These are phyloP conservation scores for Rhabdomys dilectus DNA, from an alignment of 2,113 vertebrate genomes.

Conservation along the genomic window DNA sequence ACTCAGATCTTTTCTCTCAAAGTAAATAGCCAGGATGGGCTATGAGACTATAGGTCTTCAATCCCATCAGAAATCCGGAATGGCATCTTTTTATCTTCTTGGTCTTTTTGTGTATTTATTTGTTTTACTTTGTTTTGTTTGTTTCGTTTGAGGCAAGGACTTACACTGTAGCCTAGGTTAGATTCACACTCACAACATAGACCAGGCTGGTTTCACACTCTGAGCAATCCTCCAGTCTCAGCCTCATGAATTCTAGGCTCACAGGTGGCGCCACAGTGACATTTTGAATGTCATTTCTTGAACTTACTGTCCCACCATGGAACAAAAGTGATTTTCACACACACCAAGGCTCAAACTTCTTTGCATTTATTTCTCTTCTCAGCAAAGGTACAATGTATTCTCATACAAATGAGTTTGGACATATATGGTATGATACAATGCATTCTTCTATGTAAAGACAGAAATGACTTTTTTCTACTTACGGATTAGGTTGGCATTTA, in stretches of 20 bases:
- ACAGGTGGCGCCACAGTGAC: too few relatives aligned
- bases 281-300: background rate
- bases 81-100: background rate
- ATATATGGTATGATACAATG: background rate
- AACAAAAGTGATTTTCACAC: background rate
- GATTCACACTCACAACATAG: background rate
- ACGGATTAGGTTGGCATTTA: background rate
- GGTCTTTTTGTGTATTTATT: background rate
- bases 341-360: background rate
- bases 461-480: conserved; percentile 59
- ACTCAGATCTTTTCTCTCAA: too few relatives aligned
- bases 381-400: background rate
- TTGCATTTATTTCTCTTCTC: conserved; percentile 1
- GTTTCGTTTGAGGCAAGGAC: background rate
- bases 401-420: background rate
- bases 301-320: background rate
- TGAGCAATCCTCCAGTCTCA: background rate
- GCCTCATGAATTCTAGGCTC: background rate
- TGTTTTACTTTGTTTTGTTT: background rate
- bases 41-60: too few relatives aligned
- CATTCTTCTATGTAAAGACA: background rate
- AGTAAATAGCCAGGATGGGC: too few relatives aligned
- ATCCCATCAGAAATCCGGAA: too few relatives aligned
- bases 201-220: background rate
- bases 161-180: background rate